Conservation (phyloP, 2,797 vertebrate genomes). For the Tenualosa thibaudeaui region DNA sequence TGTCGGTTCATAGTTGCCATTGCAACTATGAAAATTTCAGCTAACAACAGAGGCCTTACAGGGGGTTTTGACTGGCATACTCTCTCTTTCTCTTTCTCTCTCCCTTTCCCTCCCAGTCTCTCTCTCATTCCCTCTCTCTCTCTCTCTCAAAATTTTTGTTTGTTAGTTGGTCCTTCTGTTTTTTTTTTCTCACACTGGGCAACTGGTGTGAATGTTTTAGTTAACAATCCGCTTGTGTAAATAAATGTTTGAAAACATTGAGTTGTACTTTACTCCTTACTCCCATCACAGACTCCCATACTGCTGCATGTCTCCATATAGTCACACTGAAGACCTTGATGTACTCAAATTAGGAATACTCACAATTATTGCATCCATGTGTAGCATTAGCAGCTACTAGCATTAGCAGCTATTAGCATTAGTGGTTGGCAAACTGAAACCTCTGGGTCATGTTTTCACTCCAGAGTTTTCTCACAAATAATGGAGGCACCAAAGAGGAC, state of each 20-base stretch:
- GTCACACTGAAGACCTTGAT: background rate
- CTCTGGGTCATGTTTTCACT: background rate
- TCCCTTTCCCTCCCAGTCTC: background rate
- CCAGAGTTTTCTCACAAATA: background rate
- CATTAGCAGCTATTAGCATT: background rate
- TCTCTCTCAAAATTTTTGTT: background rate
- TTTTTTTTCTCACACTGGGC: background rate
- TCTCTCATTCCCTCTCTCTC: background rate
- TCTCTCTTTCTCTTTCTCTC: slow-evolving; percentile 16
- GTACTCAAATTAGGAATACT: background rate
- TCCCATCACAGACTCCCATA: no score
- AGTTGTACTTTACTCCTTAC: background rate
- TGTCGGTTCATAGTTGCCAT: no score
- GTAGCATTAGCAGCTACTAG: background rate
- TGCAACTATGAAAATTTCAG: slow-evolving; percentile 79
- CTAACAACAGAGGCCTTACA: slow-evolving; percentile 71
- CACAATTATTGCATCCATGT: background rate
- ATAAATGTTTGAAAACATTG: background rate
- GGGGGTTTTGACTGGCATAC: slow-evolving; percentile 2
- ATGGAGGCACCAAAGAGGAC: background rate
- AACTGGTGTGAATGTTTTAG: background rate
- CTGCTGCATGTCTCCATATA: background rate
- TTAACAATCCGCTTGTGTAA: background rate
- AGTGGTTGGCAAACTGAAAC: background rate
- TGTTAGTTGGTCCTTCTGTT: background rate